Evolutionary conservation across 2,113 vertebrate genomes (phyloP), one percentile per base, ranked within the genome.

Genomic region (Cavia aperea): DNA sequence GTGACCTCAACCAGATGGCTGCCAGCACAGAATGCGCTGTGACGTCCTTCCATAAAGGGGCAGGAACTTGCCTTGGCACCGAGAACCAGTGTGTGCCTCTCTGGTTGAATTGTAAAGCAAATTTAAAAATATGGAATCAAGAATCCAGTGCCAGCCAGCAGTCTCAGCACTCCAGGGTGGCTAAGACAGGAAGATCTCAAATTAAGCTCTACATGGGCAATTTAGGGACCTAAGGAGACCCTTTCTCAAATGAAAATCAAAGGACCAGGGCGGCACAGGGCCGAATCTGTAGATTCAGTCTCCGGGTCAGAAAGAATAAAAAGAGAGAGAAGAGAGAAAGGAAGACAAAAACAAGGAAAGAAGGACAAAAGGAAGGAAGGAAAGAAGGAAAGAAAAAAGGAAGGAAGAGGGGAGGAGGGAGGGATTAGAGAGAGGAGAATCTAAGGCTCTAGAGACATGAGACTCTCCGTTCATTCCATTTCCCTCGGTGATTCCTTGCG

Each of bases 1-100:
- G 70, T 84, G 51, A 84, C n/a, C 11, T 66, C 60, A 54, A 93
- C 78, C 90, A 88, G 92, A 95, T 70, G 88, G 65, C 18, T 81
- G 46, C 90, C 92, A 89, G 87, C 90, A 77, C 66, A 43, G 65
- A 56, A 70, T 51, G n/a, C 39, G 72, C 26, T 68, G 88, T 72
- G 85, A 93, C 81, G 78, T 7, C 60, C 81, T 72, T 7, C 60
- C 15, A 8, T 62, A 49, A 87, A 82, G 49, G 29, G 62, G 63
- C 68, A n/a, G 51, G 9, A 1, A 72, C 86, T 81, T 66, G 58
- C 19, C 54, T 18, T 2, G 66, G 4, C 54, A n/a, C 85, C 89
- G 79, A 72, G 66, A 78, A 39, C 60, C 33, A 60, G 18, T 7
- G 8, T 6, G 9, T 49, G 79, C 63, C 63, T 33, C 66, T 88